Evolutionary conservation across 1,140 invertebrate species (phyloP).

Genomic region (Tetragnatha versicolor): DNA sequence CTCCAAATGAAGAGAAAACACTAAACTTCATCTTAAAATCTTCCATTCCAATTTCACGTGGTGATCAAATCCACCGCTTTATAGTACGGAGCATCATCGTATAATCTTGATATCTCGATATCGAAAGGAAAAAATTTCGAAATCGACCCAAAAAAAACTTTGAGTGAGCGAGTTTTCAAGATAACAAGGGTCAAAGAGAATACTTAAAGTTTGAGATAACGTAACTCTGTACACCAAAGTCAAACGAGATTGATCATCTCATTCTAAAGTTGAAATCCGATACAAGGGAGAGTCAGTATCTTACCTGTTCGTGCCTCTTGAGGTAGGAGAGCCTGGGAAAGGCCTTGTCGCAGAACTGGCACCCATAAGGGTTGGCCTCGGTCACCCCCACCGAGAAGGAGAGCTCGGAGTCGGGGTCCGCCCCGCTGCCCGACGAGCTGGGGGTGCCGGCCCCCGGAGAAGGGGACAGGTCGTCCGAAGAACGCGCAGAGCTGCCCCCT

Average conservation of each 20-base stretch:
- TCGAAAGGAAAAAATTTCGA: no score
- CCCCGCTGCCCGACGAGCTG: slow-evolving; percentile 24
- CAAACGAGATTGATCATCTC: no score
- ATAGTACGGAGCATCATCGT: no score
- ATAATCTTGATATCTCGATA: no score
- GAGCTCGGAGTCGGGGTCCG: slow-evolving; percentile 63
- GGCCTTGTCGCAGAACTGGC: slow-evolving; percentile 90
- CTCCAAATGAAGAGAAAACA: neutral
- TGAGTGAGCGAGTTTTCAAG: no score
- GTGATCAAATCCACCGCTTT: no score
- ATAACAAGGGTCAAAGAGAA: no score
- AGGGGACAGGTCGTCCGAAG: slow-evolving; percentile 41
- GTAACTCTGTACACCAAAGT: no score
- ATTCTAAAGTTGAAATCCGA: no score
- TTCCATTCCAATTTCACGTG: neutral
- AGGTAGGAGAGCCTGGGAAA: slow-evolving; percentile 86
- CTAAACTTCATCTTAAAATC: neutral
- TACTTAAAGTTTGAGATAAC: no score
- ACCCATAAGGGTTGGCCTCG: slow-evolving; percentile 82
- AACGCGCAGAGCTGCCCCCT: slow-evolving; percentile 17
- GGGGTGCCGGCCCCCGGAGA: slow-evolving; percentile 25
- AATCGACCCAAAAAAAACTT: no score
- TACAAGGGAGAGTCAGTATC: slow-evolving; percentile 36
- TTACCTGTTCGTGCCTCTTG: slow-evolving; percentile 93
- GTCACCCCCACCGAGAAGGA: slow-evolving; percentile 74